Evolutionary conservation across 1,140 invertebrate genomes (phyloP).

Genomic region (Heterodera schachtii): DNA sequence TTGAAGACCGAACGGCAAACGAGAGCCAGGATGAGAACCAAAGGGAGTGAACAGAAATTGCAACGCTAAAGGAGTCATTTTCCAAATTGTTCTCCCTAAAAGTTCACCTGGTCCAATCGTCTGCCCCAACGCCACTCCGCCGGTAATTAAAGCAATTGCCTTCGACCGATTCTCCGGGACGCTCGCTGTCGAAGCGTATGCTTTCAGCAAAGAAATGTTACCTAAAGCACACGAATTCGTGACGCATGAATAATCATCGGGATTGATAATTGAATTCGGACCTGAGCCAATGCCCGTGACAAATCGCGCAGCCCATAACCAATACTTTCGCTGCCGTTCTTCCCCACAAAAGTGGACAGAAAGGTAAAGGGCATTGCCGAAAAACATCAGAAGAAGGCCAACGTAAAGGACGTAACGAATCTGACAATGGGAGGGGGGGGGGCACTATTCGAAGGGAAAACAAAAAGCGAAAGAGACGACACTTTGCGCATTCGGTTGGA

Average conservation of each 20-base stretch:
- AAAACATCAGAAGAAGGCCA: constrained; percentile 49
- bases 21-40: constrained; percentile 29
- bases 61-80: constrained; percentile 25
- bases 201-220: constrained; percentile 44
- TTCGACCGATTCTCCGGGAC: constrained; percentile 37
- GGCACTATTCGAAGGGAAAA: neutral
- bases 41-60: constrained; percentile 44
- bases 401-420: constrained; percentile 37
- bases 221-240: neutral
- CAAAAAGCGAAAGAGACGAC: neutral
- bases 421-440: neutral
- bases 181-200: constrained; percentile 43
- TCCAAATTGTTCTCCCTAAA: neutral
- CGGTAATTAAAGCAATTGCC: constrained; percentile 44
- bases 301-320: constrained; percentile 45
- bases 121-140: constrained; percentile 35
- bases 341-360: constrained; percentile 33
- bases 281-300: constrained; percentile 51
- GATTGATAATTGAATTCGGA: neutral
- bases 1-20: neutral
- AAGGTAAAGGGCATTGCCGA: constrained; percentile 53
- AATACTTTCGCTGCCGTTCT: constrained; percentile 18
- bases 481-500: constrained; percentile 42
- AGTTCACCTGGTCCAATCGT: constrained; percentile 37
- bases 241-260: constrained; percentile 5